Conservation (phyloP, 2,888 invertebrate species). For the Drosophila nr. perissopoda region DNA sequence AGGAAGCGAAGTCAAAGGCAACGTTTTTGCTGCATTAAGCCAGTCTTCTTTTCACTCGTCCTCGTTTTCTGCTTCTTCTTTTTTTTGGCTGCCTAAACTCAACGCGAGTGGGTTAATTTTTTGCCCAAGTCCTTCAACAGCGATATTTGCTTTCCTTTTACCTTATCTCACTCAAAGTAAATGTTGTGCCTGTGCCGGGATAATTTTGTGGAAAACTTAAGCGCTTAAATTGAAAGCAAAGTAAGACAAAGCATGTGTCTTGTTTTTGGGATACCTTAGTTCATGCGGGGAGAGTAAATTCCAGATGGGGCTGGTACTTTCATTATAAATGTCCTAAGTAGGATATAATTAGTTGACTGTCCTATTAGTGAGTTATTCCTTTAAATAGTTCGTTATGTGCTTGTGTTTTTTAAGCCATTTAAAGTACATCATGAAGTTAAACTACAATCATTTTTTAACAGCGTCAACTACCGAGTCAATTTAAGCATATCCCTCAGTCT, state of each 20-base stretch:
- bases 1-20: slow-evolving; percentile 39
- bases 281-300: background rate
- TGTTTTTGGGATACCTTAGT: background rate
- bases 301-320: background rate
- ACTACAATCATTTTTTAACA: background rate
- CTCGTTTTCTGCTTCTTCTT: background rate
- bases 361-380: background rate
- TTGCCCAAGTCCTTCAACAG: slow-evolving; percentile 16
- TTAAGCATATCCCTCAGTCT: background rate
- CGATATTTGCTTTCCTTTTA: slow-evolving; percentile 28
- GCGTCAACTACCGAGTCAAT: background rate
- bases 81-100: slow-evolving; percentile 1
- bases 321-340: background rate
- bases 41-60: slow-evolving; percentile 29
- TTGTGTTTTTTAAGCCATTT: background rate
- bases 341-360: background rate
- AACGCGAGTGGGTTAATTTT: slow-evolving; percentile 56
- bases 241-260: background rate
- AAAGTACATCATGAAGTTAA: background rate
- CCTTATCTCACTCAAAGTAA: slow-evolving; percentile 19
- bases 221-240: slow-evolving; percentile 10
- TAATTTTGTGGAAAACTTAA: slow-evolving; percentile 5
- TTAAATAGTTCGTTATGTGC: background rate
- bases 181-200: background rate
- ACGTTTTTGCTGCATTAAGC: slow-evolving; percentile 51